Evolutionary conservation across 2,888 invertebrate species (phyloP).

Genomic region (Notocelia uddmanniana): DNA sequence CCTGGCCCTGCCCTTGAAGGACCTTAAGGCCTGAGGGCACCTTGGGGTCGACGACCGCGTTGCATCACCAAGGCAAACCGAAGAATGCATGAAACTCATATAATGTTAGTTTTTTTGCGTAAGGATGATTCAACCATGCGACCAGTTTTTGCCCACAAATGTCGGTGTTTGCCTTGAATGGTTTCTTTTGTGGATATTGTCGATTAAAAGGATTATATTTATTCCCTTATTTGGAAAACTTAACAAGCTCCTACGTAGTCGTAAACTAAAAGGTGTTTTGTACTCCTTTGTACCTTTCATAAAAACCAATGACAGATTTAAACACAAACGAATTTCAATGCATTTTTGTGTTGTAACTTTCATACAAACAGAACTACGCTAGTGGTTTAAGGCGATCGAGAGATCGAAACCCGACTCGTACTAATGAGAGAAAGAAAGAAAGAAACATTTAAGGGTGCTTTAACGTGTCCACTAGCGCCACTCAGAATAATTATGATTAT

Average conservation of each 20-base stretch:
- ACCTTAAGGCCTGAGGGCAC: conserved; percentile 37
- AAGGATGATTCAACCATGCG: conserved; percentile 33
- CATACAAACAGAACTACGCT: too few relatives aligned
- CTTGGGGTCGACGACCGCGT: conserved; percentile 32
- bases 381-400: too few relatives aligned
- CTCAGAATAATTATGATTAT: too few relatives aligned
- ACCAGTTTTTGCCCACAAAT: conserved; percentile 21
- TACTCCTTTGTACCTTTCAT: background rate
- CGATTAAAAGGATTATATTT: background rate
- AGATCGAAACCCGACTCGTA: too few relatives aligned
- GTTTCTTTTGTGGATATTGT: background rate
- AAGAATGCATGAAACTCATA: conserved; percentile 17
- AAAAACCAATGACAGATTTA: too few relatives aligned
- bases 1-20: conserved; percentile 34
- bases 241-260: background rate
- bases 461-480: too few relatives aligned
- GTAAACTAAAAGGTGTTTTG: background rate
- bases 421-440: too few relatives aligned
- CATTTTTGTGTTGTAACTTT: too few relatives aligned
- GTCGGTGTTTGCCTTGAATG: background rate
- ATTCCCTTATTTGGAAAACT: background rate
- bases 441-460: too few relatives aligned
- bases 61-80: conserved; percentile 29
- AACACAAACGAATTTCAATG: too few relatives aligned
- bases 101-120: conserved; percentile 19